Evolutionary conservation across 2,888 invertebrate species (phyloP), one percentile per base, ranked within the genome.

Genomic region (Eilema griseolum): DNA sequence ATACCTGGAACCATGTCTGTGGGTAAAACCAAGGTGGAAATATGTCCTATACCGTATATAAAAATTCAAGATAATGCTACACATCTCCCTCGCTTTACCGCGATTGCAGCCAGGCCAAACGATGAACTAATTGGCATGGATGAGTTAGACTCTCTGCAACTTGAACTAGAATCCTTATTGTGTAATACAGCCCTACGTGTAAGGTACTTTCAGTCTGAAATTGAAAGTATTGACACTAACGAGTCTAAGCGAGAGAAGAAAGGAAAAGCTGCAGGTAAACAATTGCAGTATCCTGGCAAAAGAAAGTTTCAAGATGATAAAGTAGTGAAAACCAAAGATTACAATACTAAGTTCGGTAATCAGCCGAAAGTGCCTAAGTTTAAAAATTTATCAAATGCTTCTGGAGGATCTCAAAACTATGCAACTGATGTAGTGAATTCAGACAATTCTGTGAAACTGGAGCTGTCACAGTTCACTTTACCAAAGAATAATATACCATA

Each of bases 401-500:
- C 93, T 0, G 81, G 78, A 78, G 83, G 93, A 86, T 89, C 96
- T 81, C 77, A 96, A 85, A 85, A 95, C 75, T 94, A 92, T 80
- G 87, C 90, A 64, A 93, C 91, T 88, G 95, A 95, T 76, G 85
- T 92, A 72, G 82, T 87, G 57, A 93, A 93, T 79, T 96, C 90
- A 79, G 96, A 92, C 88, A 96, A 91, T 89, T 93, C 95, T 12
- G 95, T 90, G 3, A 96, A 97, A 84, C 93, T 97, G 64, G 97
- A 97, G 82, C 91, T 96, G 64, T 96, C 96, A 3, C 97, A 97
- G 86, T 93, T 97, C 69, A 91, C 97, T 33, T 90, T 98, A 71
- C 97, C 98, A 24, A 98, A 98, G 92, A 99, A 99, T 90, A 99
- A 99, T 92, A 98, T 98, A 70, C 98, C 99, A 14, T 98, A 98